Percentiles rank a stretch among this genome's conserved stretches.
Evolutionary conservation across 1,140 invertebrate species (phyloP).

Genomic region (Vanessa atalanta): DNA sequence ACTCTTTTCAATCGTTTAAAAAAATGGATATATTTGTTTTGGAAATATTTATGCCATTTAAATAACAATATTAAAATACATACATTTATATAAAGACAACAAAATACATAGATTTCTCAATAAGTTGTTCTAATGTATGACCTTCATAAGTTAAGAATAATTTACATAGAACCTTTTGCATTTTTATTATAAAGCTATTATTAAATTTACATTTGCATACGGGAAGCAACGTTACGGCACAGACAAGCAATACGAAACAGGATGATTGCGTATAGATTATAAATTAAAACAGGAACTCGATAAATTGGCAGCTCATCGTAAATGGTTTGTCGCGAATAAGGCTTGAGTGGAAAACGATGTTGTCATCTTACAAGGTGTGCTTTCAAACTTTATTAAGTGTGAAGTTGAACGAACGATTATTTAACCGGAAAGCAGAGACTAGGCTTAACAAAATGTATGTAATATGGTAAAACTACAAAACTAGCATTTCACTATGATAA

Average conservation of each 20-base stretch:
- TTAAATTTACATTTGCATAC: slow-evolving; percentile 32
- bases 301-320: slow-evolving; percentile 18
- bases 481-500: no score
- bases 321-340: slow-evolving; percentile 19
- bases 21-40: no score
- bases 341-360: slow-evolving; percentile 16
- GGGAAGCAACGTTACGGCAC: slow-evolving; percentile 25
- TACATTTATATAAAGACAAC: no score
- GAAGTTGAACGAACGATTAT: not conserved
- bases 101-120: no score
- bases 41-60: no score
- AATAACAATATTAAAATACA: no score
- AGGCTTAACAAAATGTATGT: no score
- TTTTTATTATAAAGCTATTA: not conserved
- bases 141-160: no score
- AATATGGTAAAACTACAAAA: no score
- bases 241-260: slow-evolving; percentile 29
- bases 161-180: not conserved
- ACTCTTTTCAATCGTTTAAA: no score
- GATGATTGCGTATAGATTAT: slow-evolving; percentile 34
- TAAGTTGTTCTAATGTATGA: no score
- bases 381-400: slow-evolving; percentile 17
- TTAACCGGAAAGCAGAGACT: no score
- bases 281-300: slow-evolving; percentile 29
- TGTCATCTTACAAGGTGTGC: slow-evolving; percentile 27